Evolutionary conservation across 2,113 vertebrate genomes (phyloP).

Genomic region (Turnix velox): DNA sequence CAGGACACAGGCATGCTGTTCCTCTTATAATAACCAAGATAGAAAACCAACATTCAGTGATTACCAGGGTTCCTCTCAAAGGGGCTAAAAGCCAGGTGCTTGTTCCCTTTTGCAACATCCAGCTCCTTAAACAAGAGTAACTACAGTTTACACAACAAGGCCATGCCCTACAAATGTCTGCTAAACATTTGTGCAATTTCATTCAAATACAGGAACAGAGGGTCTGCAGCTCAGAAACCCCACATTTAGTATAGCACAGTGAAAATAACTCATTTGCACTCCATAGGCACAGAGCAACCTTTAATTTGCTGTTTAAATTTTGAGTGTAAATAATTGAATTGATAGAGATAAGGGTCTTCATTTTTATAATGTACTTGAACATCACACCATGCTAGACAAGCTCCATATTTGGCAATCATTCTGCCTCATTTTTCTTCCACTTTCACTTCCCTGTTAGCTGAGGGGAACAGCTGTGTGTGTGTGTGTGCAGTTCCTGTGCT

Average conservation of each 20-base stretch:
- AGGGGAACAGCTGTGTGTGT: background rate
- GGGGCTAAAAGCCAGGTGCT: background rate
- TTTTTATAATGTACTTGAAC: background rate
- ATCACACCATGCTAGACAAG: background rate
- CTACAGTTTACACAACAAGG: background rate
- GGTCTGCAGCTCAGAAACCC: background rate
- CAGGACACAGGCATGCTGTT: background rate
- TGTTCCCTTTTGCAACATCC: background rate
- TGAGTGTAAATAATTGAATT: background rate
- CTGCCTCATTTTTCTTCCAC: background rate
- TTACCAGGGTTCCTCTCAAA: background rate
- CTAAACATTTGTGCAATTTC: background rate
- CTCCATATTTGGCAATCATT: background rate
- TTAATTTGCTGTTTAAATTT: background rate
- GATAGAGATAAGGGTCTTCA: background rate
- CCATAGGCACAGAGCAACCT: background rate
- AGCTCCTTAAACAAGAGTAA: background rate
- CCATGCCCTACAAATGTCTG: background rate
- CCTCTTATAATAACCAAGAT: background rate
- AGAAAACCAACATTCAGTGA: background rate
- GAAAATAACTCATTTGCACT: background rate
- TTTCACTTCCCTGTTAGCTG: background rate
- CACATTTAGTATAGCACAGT: background rate
- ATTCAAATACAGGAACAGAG: background rate
- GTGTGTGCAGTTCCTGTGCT: background rate